phyloP scores from a whole-genome alignment of 2,113 vertebrate genomes.

The Scalopus aquaticus region DNA sequence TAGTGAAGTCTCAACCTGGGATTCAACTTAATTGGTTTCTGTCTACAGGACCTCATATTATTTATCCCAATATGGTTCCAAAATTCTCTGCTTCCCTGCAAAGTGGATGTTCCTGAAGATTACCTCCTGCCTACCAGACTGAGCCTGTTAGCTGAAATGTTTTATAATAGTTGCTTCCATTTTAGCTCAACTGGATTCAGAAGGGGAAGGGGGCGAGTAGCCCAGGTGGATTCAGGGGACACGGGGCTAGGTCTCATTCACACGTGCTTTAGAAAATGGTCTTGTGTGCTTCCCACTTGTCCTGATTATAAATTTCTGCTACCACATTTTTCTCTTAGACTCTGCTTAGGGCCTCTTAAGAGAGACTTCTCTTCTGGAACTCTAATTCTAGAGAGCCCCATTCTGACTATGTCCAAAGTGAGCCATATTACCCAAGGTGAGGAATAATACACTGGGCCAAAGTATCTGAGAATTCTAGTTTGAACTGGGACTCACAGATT shows the following conservation, averaged over 20 bases:
- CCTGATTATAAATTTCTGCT: conserved; percentile 8
- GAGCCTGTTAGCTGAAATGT: conserved; percentile 39
- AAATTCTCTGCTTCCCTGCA: conserved; percentile 55
- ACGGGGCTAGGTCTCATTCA: not conserved
- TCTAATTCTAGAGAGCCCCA: not conserved
- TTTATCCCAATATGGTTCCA: conserved; percentile 61
- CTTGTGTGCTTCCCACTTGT: not conserved
- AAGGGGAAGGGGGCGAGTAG: not conserved
- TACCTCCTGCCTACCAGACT: conserved; percentile 1
- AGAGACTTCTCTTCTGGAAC: not conserved
- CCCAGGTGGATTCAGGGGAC: not conserved
- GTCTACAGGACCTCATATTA: conserved; percentile 37
- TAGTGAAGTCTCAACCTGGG: conserved; percentile 46
- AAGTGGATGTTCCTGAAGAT: conserved; percentile 54
- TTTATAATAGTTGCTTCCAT: conserved; percentile 49
- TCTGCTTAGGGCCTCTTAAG: conserved; percentile 18
- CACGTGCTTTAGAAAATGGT: conserved; percentile 8
- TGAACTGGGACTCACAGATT: not conserved
- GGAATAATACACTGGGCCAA: not conserved
- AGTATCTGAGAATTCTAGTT: not conserved
- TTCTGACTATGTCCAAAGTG: not conserved
- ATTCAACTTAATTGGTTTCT: conserved; percentile 61
- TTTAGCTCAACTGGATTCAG: conserved; percentile 39
- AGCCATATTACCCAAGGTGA: not conserved
- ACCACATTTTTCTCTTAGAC: not conserved